A percentile compares a stretch with the other conserved stretches of the same genome.
phyloP scores from a whole-genome alignment of 2,888 invertebrate species.

The Pseudococcus jackbeardsleyi region DNA sequence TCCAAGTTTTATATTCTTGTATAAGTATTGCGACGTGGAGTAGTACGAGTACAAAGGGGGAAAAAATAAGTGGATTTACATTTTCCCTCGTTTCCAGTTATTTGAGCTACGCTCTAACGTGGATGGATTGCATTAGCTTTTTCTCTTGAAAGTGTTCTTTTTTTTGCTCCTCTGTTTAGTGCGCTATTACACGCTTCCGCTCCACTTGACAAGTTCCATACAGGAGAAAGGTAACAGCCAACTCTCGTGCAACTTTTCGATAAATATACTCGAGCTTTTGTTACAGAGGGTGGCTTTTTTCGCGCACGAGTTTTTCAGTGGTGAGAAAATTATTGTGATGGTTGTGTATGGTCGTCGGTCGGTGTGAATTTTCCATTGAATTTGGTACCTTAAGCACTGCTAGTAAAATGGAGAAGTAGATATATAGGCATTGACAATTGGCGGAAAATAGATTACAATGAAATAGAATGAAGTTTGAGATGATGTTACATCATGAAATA shows the following conservation, averaged over 20 bases:
- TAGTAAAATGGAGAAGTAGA: too few species aligned
- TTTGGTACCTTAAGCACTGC: not conserved
- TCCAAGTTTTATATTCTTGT: conserved; percentile 34
- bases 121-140: conserved; percentile 65
- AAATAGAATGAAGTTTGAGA: too few species aligned
- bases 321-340: conserved; percentile 36
- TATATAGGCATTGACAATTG: too few species aligned
- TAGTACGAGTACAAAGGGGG: conserved; percentile 4
- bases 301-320: conserved; percentile 22
- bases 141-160: conserved; percentile 63
- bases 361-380: conserved; percentile 21
- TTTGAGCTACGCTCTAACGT: conserved; percentile 63
- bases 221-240: conserved; percentile 57
- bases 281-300: conserved; percentile 54
- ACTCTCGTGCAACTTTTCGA: conserved; percentile 63
- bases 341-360: not conserved
- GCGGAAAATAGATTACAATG: too few species aligned
- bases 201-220: conserved; percentile 65
- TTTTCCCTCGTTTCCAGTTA: conserved; percentile 65
- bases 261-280: conserved; percentile 57
- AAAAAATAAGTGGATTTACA: conserved; percentile 62
- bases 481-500: too few species aligned
- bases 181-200: conserved; percentile 64
- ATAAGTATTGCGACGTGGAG: conserved; percentile 22
- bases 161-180: conserved; percentile 59